Conservation (phyloP, 2,888 invertebrate species). For the Argyra leucocephala region DNA sequence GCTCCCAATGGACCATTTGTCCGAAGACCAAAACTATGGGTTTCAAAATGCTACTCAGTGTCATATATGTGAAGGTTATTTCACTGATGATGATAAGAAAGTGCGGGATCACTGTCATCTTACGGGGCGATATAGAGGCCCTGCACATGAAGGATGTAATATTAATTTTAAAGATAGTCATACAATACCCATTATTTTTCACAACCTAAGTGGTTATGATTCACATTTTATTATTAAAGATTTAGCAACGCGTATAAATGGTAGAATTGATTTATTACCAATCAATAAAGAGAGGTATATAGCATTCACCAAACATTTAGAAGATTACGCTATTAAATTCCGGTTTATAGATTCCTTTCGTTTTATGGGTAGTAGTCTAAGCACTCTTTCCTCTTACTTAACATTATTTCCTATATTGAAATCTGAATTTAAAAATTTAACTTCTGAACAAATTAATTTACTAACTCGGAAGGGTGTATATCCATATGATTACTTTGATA, state of each 20-base stretch:
- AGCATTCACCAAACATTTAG: background rate
- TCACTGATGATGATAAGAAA: too few species aligned
- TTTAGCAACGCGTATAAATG: too few species aligned
- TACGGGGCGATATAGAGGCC: too few species aligned
- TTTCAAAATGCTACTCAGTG: background rate
- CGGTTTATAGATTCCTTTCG: conserved; percentile 19
- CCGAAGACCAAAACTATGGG: conserved; percentile 11
- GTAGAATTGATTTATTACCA: too few species aligned
- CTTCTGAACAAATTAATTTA: conserved; percentile 23
- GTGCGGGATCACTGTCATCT: conserved; percentile 23
- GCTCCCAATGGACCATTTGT: background rate
- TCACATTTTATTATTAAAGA: too few species aligned
- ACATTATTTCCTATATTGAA: background rate
- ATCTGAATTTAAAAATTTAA: background rate
- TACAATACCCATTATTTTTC: too few species aligned
- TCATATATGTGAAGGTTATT: too few species aligned
- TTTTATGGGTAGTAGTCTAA: conserved; percentile 16
- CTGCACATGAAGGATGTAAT: too few species aligned
- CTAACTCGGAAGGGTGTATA: conserved; percentile 34
- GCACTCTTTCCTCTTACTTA: conserved; percentile 9
- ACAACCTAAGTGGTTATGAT: too few species aligned
- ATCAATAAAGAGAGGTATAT: conserved; percentile 12
- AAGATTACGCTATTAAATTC: conserved; percentile 10
- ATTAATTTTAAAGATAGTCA: conserved; percentile 20
- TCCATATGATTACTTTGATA: conserved; percentile 31